These are phyloP conservation scores for Pterophyllum scalare DNA, from an alignment of 2,113 vertebrate genomes.

Conservation along the genomic window DNA sequence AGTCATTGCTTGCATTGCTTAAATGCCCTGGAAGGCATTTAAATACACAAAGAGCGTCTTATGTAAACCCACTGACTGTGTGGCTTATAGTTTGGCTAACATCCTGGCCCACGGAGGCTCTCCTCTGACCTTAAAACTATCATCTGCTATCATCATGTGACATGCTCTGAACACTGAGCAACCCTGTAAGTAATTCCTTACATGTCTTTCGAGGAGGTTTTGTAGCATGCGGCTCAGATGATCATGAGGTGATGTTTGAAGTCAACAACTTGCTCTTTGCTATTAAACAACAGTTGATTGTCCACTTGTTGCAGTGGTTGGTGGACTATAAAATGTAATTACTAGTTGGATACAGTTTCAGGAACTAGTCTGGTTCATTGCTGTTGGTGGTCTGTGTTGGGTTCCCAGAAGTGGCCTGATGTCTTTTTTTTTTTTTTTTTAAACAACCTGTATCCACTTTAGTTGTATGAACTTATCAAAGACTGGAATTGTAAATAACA, in stretches of 20 bases:
- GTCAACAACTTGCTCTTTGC: constrained; percentile 12
- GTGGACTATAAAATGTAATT: neutral
- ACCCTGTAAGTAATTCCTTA: constrained; percentile 10
- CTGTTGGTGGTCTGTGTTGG: neutral
- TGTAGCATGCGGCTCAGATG: constrained; percentile 31
- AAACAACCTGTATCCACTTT: too few species aligned
- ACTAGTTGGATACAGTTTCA: neutral
- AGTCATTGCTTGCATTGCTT: neutral
- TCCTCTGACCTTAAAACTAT: constrained; percentile 36
- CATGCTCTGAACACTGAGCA: neutral
- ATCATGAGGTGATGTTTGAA: constrained; percentile 12
- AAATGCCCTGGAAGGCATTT: neutral
- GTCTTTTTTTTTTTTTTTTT: too few species aligned
- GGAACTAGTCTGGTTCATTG: neutral
- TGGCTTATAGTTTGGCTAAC: neutral
- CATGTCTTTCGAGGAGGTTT: neutral
- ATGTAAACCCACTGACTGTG: neutral
- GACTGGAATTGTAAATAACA: neutral
- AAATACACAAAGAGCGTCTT: neutral
- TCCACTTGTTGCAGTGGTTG: neutral
- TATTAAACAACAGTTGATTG: constrained; percentile 39
- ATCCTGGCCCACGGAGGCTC: neutral
- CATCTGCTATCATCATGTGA: constrained; percentile 50
- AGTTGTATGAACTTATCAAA: neutral
- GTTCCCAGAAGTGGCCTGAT: neutral